Base-by-base conservation (phyloP, 2,797 vertebrate species). In the Peromyscus melanophrys region DNA sequence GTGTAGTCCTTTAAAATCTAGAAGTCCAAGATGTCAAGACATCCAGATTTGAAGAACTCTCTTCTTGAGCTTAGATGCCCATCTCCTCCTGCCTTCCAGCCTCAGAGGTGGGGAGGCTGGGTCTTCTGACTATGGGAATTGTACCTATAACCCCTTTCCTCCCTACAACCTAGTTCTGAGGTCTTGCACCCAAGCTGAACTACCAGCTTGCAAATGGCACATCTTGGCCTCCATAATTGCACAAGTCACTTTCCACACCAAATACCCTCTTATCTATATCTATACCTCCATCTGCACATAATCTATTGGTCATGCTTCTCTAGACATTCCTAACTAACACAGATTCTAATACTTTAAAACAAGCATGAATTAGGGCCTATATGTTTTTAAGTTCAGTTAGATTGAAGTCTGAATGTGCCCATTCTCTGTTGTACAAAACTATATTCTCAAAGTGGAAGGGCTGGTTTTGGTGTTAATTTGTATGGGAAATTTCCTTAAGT, bases 1-100 rank as follows among this genome's bases (percentile, higher is more conserved):
- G 84, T 96, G 96, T 97, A 88, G 91, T 95, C 89, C 88, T 97
- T 93, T 27, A 95, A 92, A 88, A 31, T 90, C 77, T 40, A 86
- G 95, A 96, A 40, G 29, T 87, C 31, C 46, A n/a, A n/a, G 86
- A 91, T 86, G 29, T 95, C 86, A 88, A 93, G 63, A 63, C 78
- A 67, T 49, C 75, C 77, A 83, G 31, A 57, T 81, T 95, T 84
- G 43, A 55, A 63, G 69, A 96, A 52, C 31, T 89, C 61, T 55
- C 21, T 63, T 73, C 43, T 40, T 81, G 31, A 81, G 7, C 27
- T 69, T 52, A 43, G 34, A n/a, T 37, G 27, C 43, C 14, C 67
- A 80, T 75, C 16, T 63, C 40, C 21, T 84, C 2, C 46, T 46
- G 17, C 14, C 43, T 21, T 63, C 59, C 29, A 65, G 25, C 25